Percentiles rank a stretch among this genome's conserved stretches.
Conservation (phyloP, 1,140 invertebrate species). For the Pissodes strobi region DNA sequence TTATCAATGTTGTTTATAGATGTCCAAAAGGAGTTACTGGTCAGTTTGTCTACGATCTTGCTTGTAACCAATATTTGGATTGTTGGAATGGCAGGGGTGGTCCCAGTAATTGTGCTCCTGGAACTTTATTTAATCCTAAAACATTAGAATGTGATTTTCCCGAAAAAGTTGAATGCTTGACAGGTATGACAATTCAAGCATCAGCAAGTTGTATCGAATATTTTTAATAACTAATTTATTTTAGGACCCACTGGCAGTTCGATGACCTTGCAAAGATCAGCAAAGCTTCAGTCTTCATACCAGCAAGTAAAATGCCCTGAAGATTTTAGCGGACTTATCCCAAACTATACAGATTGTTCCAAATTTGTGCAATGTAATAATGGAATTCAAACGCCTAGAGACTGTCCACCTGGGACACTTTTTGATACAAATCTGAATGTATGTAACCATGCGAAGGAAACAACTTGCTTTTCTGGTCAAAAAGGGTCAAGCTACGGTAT, state of each 20-base stretch:
- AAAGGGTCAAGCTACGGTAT: neutral
- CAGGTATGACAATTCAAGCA: too few relatives aligned
- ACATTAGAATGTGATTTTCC: slow-evolving; percentile 68
- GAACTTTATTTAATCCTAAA: slow-evolving; percentile 69
- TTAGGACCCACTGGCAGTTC: slow-evolving; percentile 6
- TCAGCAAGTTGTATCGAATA: neutral
- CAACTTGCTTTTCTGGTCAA: slow-evolving; percentile 53
- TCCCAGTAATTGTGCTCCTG: slow-evolving; percentile 66
- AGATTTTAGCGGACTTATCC: slow-evolving; percentile 61
- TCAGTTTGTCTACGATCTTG: slow-evolving; percentile 62
- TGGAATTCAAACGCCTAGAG: slow-evolving; percentile 61
- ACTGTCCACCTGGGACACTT: slow-evolving; percentile 68
- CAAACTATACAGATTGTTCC: slow-evolving; percentile 66
- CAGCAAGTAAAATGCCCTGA: slow-evolving; percentile 54
- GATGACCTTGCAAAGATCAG: slow-evolving; percentile 15
- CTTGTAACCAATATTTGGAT: slow-evolving; percentile 72
- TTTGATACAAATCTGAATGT: slow-evolving; percentile 62
- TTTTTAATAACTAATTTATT: too few relatives aligned
- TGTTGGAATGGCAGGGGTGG: slow-evolving; percentile 66
- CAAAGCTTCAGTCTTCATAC: slow-evolving; percentile 8
- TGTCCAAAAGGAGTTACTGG: slow-evolving; percentile 64
- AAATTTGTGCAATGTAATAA: slow-evolving; percentile 70
- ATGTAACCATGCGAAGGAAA: slow-evolving; percentile 68
- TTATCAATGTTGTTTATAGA: neutral
- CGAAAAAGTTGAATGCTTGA: slow-evolving; percentile 65